Base-by-base conservation (phyloP, 2,797 vertebrate species). In the Pangasius macronema region DNA sequence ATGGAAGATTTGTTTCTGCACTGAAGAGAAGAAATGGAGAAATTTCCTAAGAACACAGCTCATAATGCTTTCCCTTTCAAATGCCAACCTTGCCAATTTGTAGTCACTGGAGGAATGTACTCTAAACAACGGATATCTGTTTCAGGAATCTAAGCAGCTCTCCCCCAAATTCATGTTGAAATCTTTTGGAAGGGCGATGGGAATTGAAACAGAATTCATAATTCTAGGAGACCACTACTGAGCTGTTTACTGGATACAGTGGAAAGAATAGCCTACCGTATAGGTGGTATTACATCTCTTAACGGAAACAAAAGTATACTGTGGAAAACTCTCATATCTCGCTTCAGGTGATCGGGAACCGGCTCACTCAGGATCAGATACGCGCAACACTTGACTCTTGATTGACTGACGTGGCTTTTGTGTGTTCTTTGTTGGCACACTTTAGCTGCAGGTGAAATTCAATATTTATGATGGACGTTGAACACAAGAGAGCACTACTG, bases 401-500 rank as follows among this genome's bases (percentile, higher is more conserved):
- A 88, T 85, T 82, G 85, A 87, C 84, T 86, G 86, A 61, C 73
- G 85, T 87, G 87, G 88, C 83, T 84, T 90, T 90, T 89, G 89
- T 89, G 82, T 46, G 82, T 87, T 70, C 22, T 68, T 55, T 61
- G 30, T 30, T 89, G 89, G 85, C 82, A 85, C 86, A 88, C 80
- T 90, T 89, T 85, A 87, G 89, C 85, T 84, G 88, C 87, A 82
- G 85, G 88, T 88, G 86, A 73, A 88, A 89, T 91, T 89, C 89
- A 91, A 91, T 91, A 91, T 91, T 92, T 85, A 92, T 91, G 90
- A 87, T n/a, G 10, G 81, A 75, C 14, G n/a, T 87, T 87, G 86
- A 87, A 88, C 55, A 77, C 83, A 84, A 57, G 84, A 85, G 57
- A 86, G 87, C 83, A 53, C 72, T 70, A 83, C 82, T 79, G 82